Conservation (phyloP, 2,888 invertebrate species). For the Temnothorax unifasciatus region DNA sequence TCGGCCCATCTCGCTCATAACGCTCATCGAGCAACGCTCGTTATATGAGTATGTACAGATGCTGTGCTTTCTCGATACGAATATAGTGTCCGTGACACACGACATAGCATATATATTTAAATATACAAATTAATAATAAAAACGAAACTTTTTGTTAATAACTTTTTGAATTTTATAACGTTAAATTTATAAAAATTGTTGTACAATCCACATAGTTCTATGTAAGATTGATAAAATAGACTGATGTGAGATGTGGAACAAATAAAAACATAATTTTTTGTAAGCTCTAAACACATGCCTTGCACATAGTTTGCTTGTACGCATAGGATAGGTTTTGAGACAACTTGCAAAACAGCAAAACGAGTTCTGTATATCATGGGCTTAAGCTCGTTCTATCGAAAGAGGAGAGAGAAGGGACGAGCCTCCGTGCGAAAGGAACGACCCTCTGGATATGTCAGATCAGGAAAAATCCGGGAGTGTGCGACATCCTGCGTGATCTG, state of each 20-base stretch:
- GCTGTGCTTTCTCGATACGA: conserved; percentile 35
- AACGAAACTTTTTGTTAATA: not conserved
- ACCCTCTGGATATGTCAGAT: conserved; percentile 81
- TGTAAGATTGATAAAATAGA: not conserved
- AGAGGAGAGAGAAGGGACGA: conserved; percentile 47
- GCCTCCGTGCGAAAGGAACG: conserved; percentile 11
- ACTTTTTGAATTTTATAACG: not conserved
- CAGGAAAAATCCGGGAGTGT: conserved; percentile 76
- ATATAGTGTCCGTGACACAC: not conserved
- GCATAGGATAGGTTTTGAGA: not conserved
- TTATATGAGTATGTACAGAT: conserved; percentile 49
- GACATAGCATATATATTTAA: not conserved
- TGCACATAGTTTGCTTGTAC: not conserved
- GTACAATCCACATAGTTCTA: not conserved
- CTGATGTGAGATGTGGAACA: not conserved
- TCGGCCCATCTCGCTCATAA: conserved; percentile 70
- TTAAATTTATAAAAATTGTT: not conserved
- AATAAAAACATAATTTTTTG: not conserved
- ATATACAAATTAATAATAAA: conserved; percentile 11
- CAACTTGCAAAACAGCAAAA: not conserved
- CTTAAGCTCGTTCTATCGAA: conserved; percentile 47
- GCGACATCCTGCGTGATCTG: conserved; percentile 80
- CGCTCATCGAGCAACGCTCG: conserved; percentile 62
- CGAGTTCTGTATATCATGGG: not conserved
- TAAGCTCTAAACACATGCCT: not conserved